These are phyloP conservation scores for Octopus bimaculoides DNA, from an alignment of 1,140 invertebrate species.

Conservation along the genomic window DNA sequence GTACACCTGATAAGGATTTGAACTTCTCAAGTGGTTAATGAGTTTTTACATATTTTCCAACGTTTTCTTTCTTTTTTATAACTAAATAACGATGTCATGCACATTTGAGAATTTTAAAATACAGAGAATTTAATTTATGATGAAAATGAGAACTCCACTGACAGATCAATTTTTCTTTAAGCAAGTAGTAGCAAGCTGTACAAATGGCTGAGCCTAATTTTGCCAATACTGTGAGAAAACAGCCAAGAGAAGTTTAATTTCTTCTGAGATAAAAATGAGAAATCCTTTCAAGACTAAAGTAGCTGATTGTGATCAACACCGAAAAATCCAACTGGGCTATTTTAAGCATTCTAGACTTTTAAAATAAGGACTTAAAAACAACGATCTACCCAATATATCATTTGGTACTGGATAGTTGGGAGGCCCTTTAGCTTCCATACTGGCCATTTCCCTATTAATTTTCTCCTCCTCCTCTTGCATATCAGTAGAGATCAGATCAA, in stretches of 20 bases:
- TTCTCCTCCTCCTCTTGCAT: neutral
- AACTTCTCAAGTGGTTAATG: no score
- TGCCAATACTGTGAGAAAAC: neutral
- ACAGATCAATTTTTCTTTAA: no score
- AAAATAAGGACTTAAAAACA: neutral
- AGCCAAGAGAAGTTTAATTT: neutral
- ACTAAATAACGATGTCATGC: no score
- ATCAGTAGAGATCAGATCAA: neutral
- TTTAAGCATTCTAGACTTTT: constrained; percentile 10
- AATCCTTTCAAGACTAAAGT: neutral
- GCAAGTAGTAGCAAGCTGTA: neutral
- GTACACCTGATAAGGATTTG: no score
- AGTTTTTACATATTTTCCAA: no score
- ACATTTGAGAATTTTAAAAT: no score
- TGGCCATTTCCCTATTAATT: constrained; percentile 1
- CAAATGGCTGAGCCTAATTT: neutral
- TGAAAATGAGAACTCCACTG: no score
- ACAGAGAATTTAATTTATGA: no score
- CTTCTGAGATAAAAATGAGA: neutral
- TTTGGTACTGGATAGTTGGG: neutral
- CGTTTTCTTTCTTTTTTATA: no score
- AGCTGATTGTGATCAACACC: neutral
- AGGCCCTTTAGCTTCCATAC: neutral
- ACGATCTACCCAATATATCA: neutral
- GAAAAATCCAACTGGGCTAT: constrained; percentile 7